A percentile compares a stretch with the other conserved stretches of the same genome.
Conservation (phyloP, 2,113 vertebrate species). For the Nansenia antarctica region DNA sequence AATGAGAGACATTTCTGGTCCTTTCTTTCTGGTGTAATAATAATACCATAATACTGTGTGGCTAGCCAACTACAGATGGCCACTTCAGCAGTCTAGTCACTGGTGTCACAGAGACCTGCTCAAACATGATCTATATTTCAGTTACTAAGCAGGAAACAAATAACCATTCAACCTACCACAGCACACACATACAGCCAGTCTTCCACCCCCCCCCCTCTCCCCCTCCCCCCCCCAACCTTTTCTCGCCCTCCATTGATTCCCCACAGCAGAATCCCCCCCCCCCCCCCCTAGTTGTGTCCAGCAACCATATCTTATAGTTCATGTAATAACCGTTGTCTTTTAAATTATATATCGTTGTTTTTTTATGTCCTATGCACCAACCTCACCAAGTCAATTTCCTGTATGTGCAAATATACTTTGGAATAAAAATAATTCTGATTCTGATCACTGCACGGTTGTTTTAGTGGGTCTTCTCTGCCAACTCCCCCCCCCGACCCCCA, state of each 20-base stretch:
- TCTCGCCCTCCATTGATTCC: neutral
- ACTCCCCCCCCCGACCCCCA: slow-evolving; percentile 1
- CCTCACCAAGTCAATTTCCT: too few relatives aligned
- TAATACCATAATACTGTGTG: too few relatives aligned
- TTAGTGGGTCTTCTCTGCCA: too few relatives aligned
- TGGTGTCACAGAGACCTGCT: slow-evolving; percentile 42
- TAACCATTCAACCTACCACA: neutral
- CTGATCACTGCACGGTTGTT: too few relatives aligned
- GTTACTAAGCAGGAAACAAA: slow-evolving; percentile 12
- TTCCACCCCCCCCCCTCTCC: neutral
- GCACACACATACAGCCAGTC: neutral
- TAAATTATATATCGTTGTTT: too few relatives aligned
- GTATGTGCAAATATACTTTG: too few relatives aligned
- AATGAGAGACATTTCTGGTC: neutral
- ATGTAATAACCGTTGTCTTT: neutral
- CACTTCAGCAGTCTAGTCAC: neutral
- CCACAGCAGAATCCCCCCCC: neutral
- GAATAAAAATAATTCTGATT: too few relatives aligned
- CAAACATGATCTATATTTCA: slow-evolving; percentile 19
- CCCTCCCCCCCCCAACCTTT: neutral
- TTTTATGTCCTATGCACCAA: too few relatives aligned
- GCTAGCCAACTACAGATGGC: slow-evolving; percentile 49
- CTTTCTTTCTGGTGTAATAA: too few relatives aligned
- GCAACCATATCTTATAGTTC: too few relatives aligned
- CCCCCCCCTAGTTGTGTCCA: neutral